phyloP scores from a whole-genome alignment of 2,888 invertebrate genomes.

The Caenorhabditis virilis region DNA sequence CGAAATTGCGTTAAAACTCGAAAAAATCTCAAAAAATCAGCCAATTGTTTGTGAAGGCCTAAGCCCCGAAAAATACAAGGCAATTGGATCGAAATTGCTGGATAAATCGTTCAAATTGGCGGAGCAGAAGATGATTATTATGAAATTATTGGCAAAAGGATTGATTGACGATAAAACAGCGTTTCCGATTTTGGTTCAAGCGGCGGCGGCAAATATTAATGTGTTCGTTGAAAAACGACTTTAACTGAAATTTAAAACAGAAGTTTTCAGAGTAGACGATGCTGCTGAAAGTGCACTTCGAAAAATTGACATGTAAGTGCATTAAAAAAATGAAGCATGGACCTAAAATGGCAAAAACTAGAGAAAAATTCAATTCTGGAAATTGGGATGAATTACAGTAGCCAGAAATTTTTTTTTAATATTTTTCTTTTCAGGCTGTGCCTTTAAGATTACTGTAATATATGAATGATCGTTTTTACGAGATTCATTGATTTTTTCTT shows the following conservation, averaged over 20 bases:
- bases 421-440: no score
- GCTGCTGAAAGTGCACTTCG: slow-evolving; percentile 40
- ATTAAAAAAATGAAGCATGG: background rate
- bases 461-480: no score
- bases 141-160: slow-evolving; percentile 32
- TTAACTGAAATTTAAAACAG: background rate
- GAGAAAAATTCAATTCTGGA: no score
- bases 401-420: no score
- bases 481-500: no score
- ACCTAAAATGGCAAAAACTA: slow-evolving; percentile 4
- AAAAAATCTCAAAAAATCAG: background rate
- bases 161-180: slow-evolving; percentile 24
- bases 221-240: slow-evolving; percentile 13
- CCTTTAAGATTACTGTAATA: no score
- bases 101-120: slow-evolving; percentile 12
- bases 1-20: background rate
- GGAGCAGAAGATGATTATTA: slow-evolving; percentile 24
- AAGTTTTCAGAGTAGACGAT: slow-evolving; percentile 39
- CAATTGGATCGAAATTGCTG: slow-evolving; percentile 18
- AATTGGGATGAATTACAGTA: no score
- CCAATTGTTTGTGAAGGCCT: slow-evolving; percentile 8
- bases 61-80: slow-evolving; percentile 14
- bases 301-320: slow-evolving; percentile 38
- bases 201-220: slow-evolving; percentile 30
- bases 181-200: slow-evolving; percentile 42